Percentiles rank a stretch among this genome's conserved stretches.
Evolutionary conservation across 1,140 invertebrate species (phyloP).

Genomic region (Neodiprion fabricii): DNA sequence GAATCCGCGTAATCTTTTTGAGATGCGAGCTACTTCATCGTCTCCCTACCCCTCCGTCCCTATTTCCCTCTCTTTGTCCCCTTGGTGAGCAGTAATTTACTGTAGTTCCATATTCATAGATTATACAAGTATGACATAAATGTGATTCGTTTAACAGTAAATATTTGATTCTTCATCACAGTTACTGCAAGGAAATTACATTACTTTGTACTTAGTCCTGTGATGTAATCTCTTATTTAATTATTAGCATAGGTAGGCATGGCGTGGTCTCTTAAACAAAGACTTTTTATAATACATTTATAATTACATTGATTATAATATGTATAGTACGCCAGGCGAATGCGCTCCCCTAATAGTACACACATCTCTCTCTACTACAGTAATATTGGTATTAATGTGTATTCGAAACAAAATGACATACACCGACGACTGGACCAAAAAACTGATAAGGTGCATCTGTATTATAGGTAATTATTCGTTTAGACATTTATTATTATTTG

Average conservation of each 20-base stretch:
- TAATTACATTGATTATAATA: background rate
- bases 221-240: background rate
- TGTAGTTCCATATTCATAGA: too few species aligned
- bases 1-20: too few species aligned
- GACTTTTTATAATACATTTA: background rate
- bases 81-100: too few species aligned
- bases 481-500: conserved; percentile 4
- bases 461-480: conserved; percentile 2
- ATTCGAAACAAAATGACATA: background rate
- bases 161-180: background rate
- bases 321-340: background rate
- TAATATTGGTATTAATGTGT: background rate
- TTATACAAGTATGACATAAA: background rate
- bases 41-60: background rate
- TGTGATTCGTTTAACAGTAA: conserved; percentile 3
- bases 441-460: conserved; percentile 4
- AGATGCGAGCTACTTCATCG: background rate
- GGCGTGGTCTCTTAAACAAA: background rate
- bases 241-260: background rate
- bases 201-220: conserved; percentile 7
- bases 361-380: background rate
- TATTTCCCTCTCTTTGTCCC: conserved; percentile 14
- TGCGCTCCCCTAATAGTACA: conserved; percentile 4
- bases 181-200: conserved; percentile 1
- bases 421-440: background rate